Conservation (phyloP, 2,888 invertebrate genomes). For the Ormyrus thymus region DNA sequence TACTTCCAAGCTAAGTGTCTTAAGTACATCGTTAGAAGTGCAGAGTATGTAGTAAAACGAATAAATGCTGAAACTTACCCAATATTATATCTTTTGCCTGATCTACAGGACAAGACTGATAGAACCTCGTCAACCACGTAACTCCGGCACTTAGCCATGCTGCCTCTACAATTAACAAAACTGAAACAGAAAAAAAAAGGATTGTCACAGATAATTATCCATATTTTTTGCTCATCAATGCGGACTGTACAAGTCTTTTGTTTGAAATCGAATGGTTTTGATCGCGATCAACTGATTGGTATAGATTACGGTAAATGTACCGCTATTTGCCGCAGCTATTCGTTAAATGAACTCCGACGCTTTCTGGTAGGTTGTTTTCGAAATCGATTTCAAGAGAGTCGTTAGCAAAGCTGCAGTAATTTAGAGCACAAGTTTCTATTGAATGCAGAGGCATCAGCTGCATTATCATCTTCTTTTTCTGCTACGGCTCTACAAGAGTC, state of each 20-base stretch:
- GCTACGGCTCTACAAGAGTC: no score
- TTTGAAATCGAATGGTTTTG: no score
- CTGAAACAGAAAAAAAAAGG: conserved; percentile 76
- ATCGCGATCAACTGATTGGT: no score
- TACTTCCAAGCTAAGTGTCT: no score
- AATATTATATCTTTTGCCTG: conserved; percentile 84
- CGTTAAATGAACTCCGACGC: neutral
- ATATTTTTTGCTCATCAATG: no score
- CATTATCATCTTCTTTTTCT: no score
- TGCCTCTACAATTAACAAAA: conserved; percentile 84
- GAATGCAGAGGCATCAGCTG: neutral
- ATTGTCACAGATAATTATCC: no score
- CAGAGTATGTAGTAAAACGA: no score
- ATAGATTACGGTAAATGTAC: no score
- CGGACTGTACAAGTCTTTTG: no score
- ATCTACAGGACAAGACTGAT: conserved; percentile 81
- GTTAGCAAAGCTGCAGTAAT: conserved; percentile 14
- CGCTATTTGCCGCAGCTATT: no score
- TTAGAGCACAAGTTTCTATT: neutral
- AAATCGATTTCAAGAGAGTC: neutral
- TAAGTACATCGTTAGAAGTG: no score
- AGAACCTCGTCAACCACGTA: conserved; percentile 83
- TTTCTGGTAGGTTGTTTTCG: neutral
- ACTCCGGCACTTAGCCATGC: conserved; percentile 85
- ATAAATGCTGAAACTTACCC: conserved; percentile 77